phyloP scores from a whole-genome alignment of 1,140 invertebrate species.

The Protaetia brevitarsis region DNA sequence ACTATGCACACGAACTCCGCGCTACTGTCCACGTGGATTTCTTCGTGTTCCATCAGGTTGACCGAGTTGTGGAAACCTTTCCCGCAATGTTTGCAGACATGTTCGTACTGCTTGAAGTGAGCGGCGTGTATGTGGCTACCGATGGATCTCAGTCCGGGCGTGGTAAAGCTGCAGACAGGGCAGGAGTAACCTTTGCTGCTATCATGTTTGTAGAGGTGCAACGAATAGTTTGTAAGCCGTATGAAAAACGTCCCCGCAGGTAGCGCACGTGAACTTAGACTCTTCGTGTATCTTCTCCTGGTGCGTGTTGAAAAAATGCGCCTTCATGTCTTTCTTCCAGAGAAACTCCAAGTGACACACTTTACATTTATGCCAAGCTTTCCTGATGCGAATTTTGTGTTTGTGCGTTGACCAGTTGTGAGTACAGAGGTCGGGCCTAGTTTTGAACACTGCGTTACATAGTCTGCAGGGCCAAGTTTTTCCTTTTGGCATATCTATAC shows the following conservation, averaged over 20 bases:
- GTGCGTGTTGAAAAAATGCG: constrained; percentile 36
- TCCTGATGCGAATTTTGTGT: neutral
- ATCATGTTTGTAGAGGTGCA: constrained; percentile 30
- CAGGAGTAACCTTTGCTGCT: constrained; percentile 6
- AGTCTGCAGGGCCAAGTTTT: neutral
- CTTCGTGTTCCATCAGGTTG: constrained; percentile 54
- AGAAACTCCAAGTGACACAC: neutral
- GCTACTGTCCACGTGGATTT: constrained; percentile 66
- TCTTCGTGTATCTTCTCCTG: constrained; percentile 33
- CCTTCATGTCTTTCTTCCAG: constrained; percentile 33
- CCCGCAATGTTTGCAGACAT: constrained; percentile 52
- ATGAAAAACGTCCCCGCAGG: constrained; percentile 23
- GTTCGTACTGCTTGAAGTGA: constrained; percentile 44
- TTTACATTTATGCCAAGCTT: neutral
- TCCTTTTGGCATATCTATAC: too few relatives aligned
- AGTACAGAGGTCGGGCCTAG: neutral
- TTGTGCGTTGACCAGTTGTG: neutral
- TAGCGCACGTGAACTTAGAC: neutral
- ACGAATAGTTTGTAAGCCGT: constrained; percentile 33
- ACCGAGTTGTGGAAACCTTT: constrained; percentile 49
- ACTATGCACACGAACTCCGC: constrained; percentile 53
- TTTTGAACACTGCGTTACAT: neutral
- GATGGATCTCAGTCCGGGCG: constrained; percentile 31
- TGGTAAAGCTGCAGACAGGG: constrained; percentile 35
- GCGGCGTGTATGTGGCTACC: constrained; percentile 36